A percentile compares a stretch with the other conserved stretches of the same genome.
These are phyloP conservation scores for Aleiodes leptofemur DNA, from an alignment of 2,888 invertebrate genomes.

Conservation along the genomic window DNA sequence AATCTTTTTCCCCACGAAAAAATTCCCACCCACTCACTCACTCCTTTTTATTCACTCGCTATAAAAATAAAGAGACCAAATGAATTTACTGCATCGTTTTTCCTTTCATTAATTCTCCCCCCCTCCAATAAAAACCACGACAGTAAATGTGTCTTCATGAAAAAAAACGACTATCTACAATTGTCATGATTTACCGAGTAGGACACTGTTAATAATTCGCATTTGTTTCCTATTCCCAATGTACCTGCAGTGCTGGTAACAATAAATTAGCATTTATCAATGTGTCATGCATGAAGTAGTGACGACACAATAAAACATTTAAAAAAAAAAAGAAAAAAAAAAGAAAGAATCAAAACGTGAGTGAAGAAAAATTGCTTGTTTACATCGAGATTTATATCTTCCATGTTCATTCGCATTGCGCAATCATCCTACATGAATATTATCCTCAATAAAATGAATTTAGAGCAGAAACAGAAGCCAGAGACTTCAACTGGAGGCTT, in stretches of 20 bases:
- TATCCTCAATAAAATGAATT: neutral
- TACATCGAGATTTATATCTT: slow-evolving; percentile 7
- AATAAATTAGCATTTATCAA: slow-evolving; percentile 27
- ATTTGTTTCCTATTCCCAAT: neutral
- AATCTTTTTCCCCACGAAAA: no score
- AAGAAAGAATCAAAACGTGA: no score
- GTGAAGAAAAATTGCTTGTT: neutral
- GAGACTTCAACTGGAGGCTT: no score
- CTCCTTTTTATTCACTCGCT: no score
- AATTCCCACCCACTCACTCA: no score
- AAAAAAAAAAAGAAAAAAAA: neutral
- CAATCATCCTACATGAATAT: slow-evolving; percentile 15
- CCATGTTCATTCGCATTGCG: slow-evolving; percentile 8
- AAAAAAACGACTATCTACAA: slow-evolving; percentile 1
- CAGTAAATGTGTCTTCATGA: slow-evolving; percentile 12
- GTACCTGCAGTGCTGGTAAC: slow-evolving; percentile 14
- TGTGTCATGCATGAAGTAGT: slow-evolving; percentile 9
- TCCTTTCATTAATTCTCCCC: no score
- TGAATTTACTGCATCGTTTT: no score
- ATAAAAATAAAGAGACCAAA: no score
- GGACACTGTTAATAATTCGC: slow-evolving; percentile 16
- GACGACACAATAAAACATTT: slow-evolving; percentile 1
- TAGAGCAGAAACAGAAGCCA: no score
- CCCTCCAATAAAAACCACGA: neutral
- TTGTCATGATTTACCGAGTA: slow-evolving; percentile 18